Evolutionary conservation across 2,888 invertebrate species (phyloP), one percentile per base, ranked within the genome.

Genomic region (Rosalia funebris): DNA sequence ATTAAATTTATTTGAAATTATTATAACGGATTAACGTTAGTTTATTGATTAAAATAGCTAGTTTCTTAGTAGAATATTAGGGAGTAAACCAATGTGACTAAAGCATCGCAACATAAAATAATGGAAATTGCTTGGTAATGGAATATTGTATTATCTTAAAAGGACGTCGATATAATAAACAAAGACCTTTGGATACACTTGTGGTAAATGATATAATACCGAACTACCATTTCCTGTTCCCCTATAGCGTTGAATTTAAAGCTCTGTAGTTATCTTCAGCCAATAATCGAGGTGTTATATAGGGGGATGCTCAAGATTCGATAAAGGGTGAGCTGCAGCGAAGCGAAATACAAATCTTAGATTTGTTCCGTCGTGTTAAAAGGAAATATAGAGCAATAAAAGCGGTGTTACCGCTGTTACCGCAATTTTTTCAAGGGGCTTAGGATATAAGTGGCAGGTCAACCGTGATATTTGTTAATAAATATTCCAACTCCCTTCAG

Each of bases 371-470:
- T 34, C 34, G 11, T n/a, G 34, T 34, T 34, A 34, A 34, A 34
- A 34, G 34, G 11, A 34, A 34, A 34, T 34, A 34, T 34, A n/a
- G 34, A n/a, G 34, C 34, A 34, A 34, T 34, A 34, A 25, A 25
- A 3, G 7, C 25, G 25, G 25, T 25, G 25, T 25, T 25, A 7
- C 7, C 25, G 25, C 3, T 7, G 3, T 25, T 25, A 7, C 7
- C 25, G 25, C 3, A 3, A 5, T 25, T 25, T 25, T 25, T 25
- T 25, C 25, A 7, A 7, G 25, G 3, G 25, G 7, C 25, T 25
- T 25, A 7, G 7, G 25, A n/a, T n/a, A n/a, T n/a, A 25, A 25
- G 4, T 25, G 25, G 25, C 3, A 7, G 25, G 25, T 7, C 25
- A 25, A 25, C 25, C 4, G 3, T 5, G 25, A 25, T 25, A 7